Evolutionary conservation across 2,888 invertebrate species (phyloP).

Genomic region (Melieria picta): DNA sequence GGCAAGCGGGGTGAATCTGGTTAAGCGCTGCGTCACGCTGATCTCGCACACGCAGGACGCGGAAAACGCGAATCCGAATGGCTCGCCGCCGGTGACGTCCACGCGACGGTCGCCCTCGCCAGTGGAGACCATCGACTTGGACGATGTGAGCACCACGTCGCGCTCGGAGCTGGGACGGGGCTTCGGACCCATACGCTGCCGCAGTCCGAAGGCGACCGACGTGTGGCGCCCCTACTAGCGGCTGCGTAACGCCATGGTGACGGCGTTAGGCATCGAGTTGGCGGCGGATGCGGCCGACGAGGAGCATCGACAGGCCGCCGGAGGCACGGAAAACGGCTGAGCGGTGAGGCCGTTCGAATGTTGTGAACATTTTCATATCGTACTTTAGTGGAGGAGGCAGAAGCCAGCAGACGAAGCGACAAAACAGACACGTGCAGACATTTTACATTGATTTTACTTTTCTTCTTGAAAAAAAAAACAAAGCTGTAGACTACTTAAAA

Average conservation of each 20-base stretch:
- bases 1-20: constrained; percentile 60
- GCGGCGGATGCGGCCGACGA: neutral
- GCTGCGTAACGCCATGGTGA: constrained; percentile 53
- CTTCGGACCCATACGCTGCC: constrained; percentile 64
- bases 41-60: constrained; percentile 62
- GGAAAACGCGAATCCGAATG: constrained; percentile 60
- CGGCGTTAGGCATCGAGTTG: constrained; percentile 28
- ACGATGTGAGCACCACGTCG: constrained; percentile 59
- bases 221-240: constrained; percentile 82
- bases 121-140: constrained; percentile 65
- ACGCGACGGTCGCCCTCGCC: constrained; percentile 70
- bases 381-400: neutral
- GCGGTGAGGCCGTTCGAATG: constrained; percentile 8
- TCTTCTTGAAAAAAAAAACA: neutral
- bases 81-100: constrained; percentile 66
- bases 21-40: constrained; percentile 62
- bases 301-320: neutral
- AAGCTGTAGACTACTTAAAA: no score
- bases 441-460: constrained; percentile 5
- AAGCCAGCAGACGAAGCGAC: no score
- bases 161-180: constrained; percentile 52
- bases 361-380: constrained; percentile 42
- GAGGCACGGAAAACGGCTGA: neutral
- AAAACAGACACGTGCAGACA: no score
- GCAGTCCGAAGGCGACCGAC: constrained; percentile 70